A percentile compares a stretch with the other conserved stretches of the same genome.
phyloP scores from a whole-genome alignment of 2,113 vertebrate genomes.

The Heterochromis multidens region DNA sequence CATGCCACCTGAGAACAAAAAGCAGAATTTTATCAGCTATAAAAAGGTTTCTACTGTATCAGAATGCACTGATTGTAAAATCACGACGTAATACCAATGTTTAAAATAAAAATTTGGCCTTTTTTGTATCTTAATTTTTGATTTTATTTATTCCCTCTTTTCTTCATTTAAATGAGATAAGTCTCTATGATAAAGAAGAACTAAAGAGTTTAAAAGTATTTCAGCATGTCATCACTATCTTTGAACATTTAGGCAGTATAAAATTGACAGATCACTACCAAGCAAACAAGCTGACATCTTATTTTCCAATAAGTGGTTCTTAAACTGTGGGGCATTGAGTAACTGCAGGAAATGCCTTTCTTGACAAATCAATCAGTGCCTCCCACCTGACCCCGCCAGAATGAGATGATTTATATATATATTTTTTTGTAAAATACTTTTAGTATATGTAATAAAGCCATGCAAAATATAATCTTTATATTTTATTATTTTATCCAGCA shows the following conservation, averaged over 20 bases:
- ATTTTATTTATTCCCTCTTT: rapidly evolving
- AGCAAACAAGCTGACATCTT: rapidly evolving
- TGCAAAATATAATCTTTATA: not conserved
- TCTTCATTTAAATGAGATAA: not conserved
- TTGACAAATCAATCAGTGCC: not conserved
- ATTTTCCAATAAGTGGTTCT: not conserved
- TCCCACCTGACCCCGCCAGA: not conserved
- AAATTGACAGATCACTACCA: no score
- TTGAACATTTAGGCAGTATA: not conserved
- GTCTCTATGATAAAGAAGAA: not conserved
- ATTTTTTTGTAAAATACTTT: not conserved
- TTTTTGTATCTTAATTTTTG: not conserved
- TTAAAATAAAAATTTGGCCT: rapidly evolving
- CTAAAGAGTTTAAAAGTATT: not conserved
- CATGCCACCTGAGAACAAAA: constrained; percentile 79
- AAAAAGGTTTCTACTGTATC: not conserved
- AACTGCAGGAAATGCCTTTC: not conserved
- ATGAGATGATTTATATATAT: not conserved
- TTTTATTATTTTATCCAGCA: not conserved
- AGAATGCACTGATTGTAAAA: not conserved
- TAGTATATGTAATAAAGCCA: not conserved
- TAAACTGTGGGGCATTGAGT: not conserved
- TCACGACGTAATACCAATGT: no score
- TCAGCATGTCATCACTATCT: not conserved
- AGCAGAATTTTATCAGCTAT: not conserved